Base-by-base conservation (phyloP, 2,888 invertebrate genomes). In the Prosopocoilus inquinatus region DNA sequence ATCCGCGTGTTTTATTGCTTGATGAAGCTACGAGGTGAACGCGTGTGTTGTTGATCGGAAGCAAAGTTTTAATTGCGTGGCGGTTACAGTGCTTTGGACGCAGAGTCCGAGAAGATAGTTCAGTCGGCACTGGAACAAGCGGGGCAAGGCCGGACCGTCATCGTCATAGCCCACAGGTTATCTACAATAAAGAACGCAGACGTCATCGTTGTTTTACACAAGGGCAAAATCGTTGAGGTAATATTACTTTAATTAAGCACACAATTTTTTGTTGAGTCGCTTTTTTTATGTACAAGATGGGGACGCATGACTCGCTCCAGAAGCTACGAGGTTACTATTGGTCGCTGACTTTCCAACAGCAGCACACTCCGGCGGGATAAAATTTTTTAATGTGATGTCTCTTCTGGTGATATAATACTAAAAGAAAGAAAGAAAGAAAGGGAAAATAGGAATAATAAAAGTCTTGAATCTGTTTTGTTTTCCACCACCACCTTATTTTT, bases 121-220 rank as follows among this genome's bases (percentile, higher is more conserved):
- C 95, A 96, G 70, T 86, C 85, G 39, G 95, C 97, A 0, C 73
- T 97, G 46, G 96, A 96, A 69, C 83, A 83, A 8, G 94, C 90
- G 0, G 85, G 89, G 4, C 83, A 85, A 67, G 92, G 94, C 1
- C 82, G 95, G 55, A 97, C 97, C 0, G 95, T 95, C 0, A 76
- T 98, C n/a, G 89, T 97, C 1, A 96, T 98, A 64, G 97, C 97
- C 2, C 97, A 97, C 75, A 81, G 97, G 20, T 80, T 97, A 53
- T 94, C 94, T 34, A 98, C 97, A 0, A 86, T 98, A 54, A 85
- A 88, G 72, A 89, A 92, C 73, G 96, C 96, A 0, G 94, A 97
- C 74, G 70, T 92, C 9, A 97, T 97, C 64, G 93, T 94, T 20
- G 96, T 98, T 2, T 79, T 97, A 45, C 85, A 89, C 64, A 85